Base-by-base conservation (phyloP, 2,113 vertebrate species). In the Leucoraja erinaceus region DNA sequence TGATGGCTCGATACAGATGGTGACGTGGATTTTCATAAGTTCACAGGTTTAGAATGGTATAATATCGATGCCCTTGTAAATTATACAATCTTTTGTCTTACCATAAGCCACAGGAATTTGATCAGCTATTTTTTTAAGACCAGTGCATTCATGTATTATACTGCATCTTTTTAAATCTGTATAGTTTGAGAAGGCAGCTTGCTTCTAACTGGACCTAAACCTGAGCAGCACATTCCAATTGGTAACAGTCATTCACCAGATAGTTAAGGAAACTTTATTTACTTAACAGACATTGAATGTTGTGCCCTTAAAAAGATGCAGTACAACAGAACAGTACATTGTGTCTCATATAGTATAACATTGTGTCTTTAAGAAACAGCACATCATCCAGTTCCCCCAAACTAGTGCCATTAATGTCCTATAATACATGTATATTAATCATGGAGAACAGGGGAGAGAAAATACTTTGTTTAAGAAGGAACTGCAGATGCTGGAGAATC, bases 251-350 rank as follows among this genome's bases (percentile, higher is more conserved):
- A 54, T 83, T 56, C 38, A 83, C 79, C 79, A 47, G 54, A 28
- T 11, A 77, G 38, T 81, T 83, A 56, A 83, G 38, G 79, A 83
- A 47, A 83, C 81, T 61, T 86, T 86, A 56, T 83, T 83, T 83
- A 16, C 79, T 83, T 56, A 83, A 59, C 9, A 28, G 22, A 83
- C 54, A 83, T 59, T 59, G 25, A 20, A 59, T 8, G 28, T 56
- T 83, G 22, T 86, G 25, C 54, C 54, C 56, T 14, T 86, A 86
- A 86, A 86, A 86, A 28, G 78, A 81, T 38, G 47, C 56, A n/a
- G 54, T 56, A 86, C 54, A 83, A 47, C 79, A 83, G 79, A 25
- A 83, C 79, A 83, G 47, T 22, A 83, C 79, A 56, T 56, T 56
- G 47, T 56, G 79, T 83, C 22, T 81, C 54, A 81, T 47, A 86